Conservation (phyloP, 2,888 invertebrate genomes). For the Rhopalosiphum nymphaeae region DNA sequence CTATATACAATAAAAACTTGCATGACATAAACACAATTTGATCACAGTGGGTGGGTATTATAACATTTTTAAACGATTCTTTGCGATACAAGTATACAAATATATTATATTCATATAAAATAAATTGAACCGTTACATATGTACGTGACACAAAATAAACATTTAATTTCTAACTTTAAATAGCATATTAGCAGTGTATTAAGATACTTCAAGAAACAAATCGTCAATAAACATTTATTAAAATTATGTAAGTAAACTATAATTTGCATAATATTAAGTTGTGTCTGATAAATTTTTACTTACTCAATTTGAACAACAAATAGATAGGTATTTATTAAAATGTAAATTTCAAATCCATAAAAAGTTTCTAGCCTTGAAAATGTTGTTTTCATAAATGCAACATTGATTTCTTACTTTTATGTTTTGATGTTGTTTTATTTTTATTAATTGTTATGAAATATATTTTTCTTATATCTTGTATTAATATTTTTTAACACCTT, state of each 20-base stretch:
- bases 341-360: neutral
- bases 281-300: neutral
- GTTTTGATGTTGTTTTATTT: too few species aligned
- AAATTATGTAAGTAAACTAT: neutral
- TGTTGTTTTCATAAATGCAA: neutral
- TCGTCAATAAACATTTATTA: neutral
- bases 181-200: too few species aligned
- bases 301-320: neutral
- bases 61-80: neutral
- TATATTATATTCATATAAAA: neutral
- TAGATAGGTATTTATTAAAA: neutral
- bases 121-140: neutral
- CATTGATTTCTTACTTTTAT: neutral
- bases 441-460: neutral
- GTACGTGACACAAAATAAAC: too few species aligned
- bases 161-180: too few species aligned
- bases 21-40: too few species aligned
- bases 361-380: neutral
- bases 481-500: neutral
- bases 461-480: neutral
- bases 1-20: neutral
- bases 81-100: neutral
- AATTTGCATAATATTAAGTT: neutral
- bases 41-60: neutral
- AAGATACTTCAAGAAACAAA: neutral